Evolutionary conservation across 1,140 invertebrate genomes (phyloP), one percentile per base, ranked within the genome.

Genomic region (Bursaphelenchus mucronatus): DNA sequence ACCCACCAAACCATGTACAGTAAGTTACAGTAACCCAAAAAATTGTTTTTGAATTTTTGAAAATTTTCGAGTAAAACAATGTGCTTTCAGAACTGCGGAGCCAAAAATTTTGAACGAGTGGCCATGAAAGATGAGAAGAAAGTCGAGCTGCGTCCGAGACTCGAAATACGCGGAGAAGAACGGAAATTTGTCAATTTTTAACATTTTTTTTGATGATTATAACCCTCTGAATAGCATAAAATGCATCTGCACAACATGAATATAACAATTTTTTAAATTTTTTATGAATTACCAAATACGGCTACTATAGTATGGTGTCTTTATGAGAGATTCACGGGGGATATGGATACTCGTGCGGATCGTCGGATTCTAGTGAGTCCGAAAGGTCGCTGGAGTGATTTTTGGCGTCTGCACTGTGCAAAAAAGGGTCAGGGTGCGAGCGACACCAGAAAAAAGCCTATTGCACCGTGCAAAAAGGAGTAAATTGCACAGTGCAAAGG

Each of bases 91-190:
- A 30, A 44, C 8, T 75, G 73, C 58, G 49, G 58, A 19, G 56
- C 50, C 4, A 72, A 64, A 13, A 52, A 76, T 43, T 76, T 59
- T 58, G 64, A 73, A 15, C 66, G 75, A 17, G 75, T 76, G 6
- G 69, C 73, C 19, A 78, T 78, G 75, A 53, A 51, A 44, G 75
- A 76, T 52, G 75, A 76, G 52, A 46, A 76, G 15, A 76, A 78
- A 64, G 63, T 78, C 2, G 40, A 64, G 15, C 66, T 70, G 4
- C 61, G 53, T n/a, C 68, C 74, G 17, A 74, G 66, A 40, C 51
- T 75, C 17, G 41, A 74, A 50, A 30, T 75, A 13, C 73, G 64
- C 5, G 73, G 73, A 13, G 74, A 74, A 44, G 73, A 75, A 59
- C 56, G 69, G 44, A 76, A 71, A 21, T 74, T 66, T 39, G 67